Conservation (phyloP, 2,113 vertebrate genomes). For the Bubo blakistoni region DNA sequence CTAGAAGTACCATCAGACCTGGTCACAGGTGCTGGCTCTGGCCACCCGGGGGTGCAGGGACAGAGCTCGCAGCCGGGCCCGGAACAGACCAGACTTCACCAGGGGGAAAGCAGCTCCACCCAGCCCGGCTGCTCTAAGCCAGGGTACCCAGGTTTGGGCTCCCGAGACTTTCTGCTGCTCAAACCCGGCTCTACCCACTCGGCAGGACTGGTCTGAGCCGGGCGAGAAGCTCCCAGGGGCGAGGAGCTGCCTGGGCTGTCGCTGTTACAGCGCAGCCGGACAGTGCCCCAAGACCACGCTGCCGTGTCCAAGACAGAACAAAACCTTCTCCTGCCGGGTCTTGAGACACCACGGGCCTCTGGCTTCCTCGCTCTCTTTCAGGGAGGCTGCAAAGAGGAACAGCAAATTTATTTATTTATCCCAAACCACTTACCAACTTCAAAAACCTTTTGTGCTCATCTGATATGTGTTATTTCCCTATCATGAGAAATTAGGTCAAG, state of each 20-base stretch:
- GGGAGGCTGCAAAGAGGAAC: background rate
- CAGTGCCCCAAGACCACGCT: too few species aligned
- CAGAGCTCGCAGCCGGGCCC: too few species aligned
- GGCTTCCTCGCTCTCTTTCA: background rate
- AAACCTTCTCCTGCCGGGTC: background rate
- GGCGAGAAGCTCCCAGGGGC: background rate
- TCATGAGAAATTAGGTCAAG: conserved; percentile 65
- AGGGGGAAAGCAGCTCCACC: background rate
- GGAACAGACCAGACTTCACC: too few species aligned
- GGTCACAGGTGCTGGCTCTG: too few species aligned
- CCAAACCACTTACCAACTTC: conserved; percentile 63
- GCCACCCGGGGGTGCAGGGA: too few species aligned
- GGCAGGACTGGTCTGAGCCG: too few species aligned
- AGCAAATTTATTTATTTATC: background rate
- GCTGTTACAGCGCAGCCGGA: too few species aligned
- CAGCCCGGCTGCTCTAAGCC: fast-evolving
- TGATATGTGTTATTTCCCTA: conserved; percentile 63
- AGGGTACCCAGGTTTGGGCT: fast-evolving
- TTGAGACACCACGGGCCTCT: fast-evolving
- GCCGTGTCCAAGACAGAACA: fast-evolving
- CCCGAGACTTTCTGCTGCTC: background rate
- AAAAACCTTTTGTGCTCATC: conserved; percentile 70
- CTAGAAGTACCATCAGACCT: too few species aligned
- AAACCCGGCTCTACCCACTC: too few species aligned
- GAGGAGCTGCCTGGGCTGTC: too few species aligned